phyloP scores from a whole-genome alignment of 1,140 invertebrate genomes.

The Camponotus vicinus region DNA sequence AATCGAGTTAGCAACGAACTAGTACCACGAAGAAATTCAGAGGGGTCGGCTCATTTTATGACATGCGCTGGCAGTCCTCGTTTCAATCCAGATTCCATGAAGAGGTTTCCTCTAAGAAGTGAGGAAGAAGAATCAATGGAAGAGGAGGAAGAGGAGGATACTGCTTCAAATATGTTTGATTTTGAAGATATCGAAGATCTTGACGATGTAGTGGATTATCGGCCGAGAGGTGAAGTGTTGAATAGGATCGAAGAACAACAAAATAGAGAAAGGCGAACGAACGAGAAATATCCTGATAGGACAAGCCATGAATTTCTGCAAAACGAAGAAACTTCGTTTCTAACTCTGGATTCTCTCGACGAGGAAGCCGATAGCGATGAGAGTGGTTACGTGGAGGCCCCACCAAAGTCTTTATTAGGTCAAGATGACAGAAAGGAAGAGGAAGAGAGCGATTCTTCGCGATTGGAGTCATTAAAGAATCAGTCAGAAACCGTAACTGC shows the following conservation, averaged over 20 bases:
- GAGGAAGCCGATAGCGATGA: slow-evolving; percentile 86
- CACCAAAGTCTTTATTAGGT: slow-evolving; percentile 80
- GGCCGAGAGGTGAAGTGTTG: slow-evolving; percentile 81
- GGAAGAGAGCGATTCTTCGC: slow-evolving; percentile 23
- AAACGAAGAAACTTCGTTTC: slow-evolving; percentile 73
- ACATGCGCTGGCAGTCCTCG: slow-evolving; percentile 82
- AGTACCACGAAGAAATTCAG: slow-evolving; percentile 81
- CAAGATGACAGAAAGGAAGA: slow-evolving; percentile 76
- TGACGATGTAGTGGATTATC: slow-evolving; percentile 85
- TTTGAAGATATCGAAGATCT: slow-evolving; percentile 84
- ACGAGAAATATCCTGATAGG: slow-evolving; percentile 72
- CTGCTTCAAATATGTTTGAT: slow-evolving; percentile 79
- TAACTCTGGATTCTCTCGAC: slow-evolving; percentile 80
- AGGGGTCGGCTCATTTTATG: slow-evolving; percentile 83
- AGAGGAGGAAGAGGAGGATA: slow-evolving; percentile 70
- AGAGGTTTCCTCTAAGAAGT: slow-evolving; percentile 77
- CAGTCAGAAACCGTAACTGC: not conserved
- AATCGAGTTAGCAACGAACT: slow-evolving; percentile 50
- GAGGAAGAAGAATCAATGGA: slow-evolving; percentile 83
- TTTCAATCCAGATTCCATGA: slow-evolving; percentile 71
- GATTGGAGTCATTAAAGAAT: not conserved
- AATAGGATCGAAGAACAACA: slow-evolving; percentile 74
- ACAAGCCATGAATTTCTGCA: slow-evolving; percentile 69
- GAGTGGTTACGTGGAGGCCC: slow-evolving; percentile 87
- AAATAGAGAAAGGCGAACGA: slow-evolving; percentile 71